These are phyloP conservation scores for Podocnemis expansa DNA, from an alignment of 2,113 vertebrate genomes.

Conservation along the genomic window DNA sequence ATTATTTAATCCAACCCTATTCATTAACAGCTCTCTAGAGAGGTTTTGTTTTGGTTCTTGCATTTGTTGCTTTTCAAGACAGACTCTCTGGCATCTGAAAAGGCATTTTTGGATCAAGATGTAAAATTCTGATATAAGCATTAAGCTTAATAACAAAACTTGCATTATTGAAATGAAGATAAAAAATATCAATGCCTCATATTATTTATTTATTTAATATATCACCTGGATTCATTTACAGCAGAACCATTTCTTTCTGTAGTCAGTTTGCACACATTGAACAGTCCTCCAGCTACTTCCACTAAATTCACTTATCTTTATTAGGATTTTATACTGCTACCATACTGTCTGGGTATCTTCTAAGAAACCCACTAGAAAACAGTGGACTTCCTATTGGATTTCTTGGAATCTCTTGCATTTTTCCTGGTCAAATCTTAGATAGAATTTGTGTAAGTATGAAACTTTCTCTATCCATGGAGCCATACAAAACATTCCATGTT, in stretches of 20 bases:
- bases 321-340: not conserved
- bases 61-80: not conserved
- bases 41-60: not conserved
- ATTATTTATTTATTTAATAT: not conserved
- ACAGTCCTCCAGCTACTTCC: not conserved
- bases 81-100: not conserved
- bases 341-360: not conserved
- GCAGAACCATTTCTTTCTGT: not conserved
- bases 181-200: not conserved
- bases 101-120: not conserved
- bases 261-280: not conserved
- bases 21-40: not conserved
- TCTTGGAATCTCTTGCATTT: not conserved
- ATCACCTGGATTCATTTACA: not conserved
- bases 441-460: not conserved
- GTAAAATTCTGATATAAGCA: not conserved
- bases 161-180: not conserved
- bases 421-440: not conserved
- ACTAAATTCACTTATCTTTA: not conserved
- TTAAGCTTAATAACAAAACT: not conserved
- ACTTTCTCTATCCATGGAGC: not conserved
- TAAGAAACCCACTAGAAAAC: accelerated
- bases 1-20: not conserved
- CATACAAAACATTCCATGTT: accelerated
- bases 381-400: not conserved